These are phyloP conservation scores for Empidonax alnorum DNA, from an alignment of 2,113 vertebrate species.

Conservation along the genomic window DNA sequence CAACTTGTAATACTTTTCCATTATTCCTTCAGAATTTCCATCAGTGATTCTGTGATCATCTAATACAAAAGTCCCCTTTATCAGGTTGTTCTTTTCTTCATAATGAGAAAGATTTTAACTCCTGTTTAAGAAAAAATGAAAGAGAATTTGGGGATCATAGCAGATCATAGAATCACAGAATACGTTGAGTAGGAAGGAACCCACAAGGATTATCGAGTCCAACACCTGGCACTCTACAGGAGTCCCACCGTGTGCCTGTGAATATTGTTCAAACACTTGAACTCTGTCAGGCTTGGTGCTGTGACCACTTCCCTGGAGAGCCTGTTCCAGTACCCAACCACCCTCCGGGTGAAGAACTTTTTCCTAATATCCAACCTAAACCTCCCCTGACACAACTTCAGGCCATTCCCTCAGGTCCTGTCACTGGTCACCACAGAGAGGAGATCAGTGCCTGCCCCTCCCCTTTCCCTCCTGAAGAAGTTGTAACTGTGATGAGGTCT, in stretches of 20 bases:
- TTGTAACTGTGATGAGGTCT: neutral
- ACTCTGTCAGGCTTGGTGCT: neutral
- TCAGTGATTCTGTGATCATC: neutral
- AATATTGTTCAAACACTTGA: neutral
- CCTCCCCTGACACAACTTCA: neutral
- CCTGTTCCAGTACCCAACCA: neutral
- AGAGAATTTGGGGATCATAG: neutral
- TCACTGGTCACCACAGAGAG: neutral
- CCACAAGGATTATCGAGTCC: neutral
- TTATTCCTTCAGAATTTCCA: neutral
- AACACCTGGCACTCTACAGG: neutral
- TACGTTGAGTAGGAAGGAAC: neutral
- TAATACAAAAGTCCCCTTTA: neutral
- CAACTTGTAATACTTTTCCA: neutral
- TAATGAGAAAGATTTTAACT: neutral
- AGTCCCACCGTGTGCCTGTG: neutral
- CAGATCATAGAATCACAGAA: neutral
- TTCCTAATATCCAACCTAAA: neutral
- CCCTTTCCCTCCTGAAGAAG: neutral
- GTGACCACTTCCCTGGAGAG: neutral
- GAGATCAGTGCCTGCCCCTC: neutral
- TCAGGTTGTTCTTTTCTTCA: neutral
- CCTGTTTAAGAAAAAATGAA: neutral
- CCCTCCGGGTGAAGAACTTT: neutral
- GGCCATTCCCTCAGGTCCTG: neutral